Evolutionary conservation across 2,888 invertebrate species (phyloP), one percentile per base, ranked within the genome.

Genomic region (Drosophila paranaensis): DNA sequence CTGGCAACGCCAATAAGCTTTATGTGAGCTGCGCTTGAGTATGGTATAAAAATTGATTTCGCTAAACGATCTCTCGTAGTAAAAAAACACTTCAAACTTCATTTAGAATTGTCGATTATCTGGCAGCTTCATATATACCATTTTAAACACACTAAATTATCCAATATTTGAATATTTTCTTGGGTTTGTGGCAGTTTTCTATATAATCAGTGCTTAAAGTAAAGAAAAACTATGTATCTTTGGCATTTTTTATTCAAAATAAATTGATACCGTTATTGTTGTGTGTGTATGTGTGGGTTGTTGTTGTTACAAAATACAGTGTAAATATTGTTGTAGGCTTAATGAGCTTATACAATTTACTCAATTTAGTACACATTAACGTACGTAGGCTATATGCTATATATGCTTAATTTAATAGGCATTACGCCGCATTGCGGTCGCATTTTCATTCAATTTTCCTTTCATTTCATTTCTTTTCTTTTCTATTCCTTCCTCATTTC

Each of bases 171-270:
- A 25, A 25, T 11, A 33, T 2, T 30, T 33, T 16, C 16, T 25
- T 42, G 33, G 16, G 33, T 50, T 48, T n/a, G 0, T 30, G 60
- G 51, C 54, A 54, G 46, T 37, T 20, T 35, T 33, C 16, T 16
- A 35, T 35, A 51, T 35, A 33, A 16, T 50, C 6, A 35, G 3
- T 25, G 53, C 25, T 39, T 53, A 37, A 20, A 72, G 10, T 42
- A 39, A 69, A 62, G 56, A 50, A 57, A 30, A 66, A 62, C 54
- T 42, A 20, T 71, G 33, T 85, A 85, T 88, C 88, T 88, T 88
- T 88, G 88, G 88, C 88, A 89, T 90, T 88, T 90, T 88, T 89
- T 88, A 89, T 89, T 89, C 78, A 86, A 89, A 85, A 89, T 89
- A 88, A 84, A 84, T 79, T 60, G 79, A 87, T 84, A 86, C 81